Conservation (phyloP, 2,888 invertebrate species). For the Drosophila helvetica region DNA sequence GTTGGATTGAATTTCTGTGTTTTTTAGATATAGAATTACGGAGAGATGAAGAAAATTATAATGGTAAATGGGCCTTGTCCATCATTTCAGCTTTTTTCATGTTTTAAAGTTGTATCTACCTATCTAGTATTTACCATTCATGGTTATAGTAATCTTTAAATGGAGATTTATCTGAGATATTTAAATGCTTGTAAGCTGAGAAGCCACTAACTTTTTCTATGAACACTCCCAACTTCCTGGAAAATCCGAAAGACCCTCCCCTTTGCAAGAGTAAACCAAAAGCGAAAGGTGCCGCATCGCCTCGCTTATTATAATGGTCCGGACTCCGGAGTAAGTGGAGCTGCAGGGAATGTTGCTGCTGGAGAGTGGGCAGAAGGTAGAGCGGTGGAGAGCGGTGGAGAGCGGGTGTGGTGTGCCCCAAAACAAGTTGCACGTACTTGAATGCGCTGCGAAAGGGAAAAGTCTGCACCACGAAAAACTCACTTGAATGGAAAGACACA, state of each 20-base stretch:
- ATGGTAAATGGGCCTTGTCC: too few species aligned
- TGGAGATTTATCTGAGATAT: not conserved
- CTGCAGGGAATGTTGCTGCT: not conserved
- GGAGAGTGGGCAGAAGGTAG: too few species aligned
- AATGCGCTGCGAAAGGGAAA: conserved; percentile 60
- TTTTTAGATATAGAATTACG: not conserved
- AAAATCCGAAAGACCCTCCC: not conserved
- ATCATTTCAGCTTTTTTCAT: too few species aligned
- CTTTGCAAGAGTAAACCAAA: conserved; percentile 40
- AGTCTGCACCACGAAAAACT: conserved; percentile 31
- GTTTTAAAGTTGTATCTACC: too few species aligned
- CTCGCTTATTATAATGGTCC: conserved; percentile 52
- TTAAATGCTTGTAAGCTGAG: not conserved
- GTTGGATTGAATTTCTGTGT: too few species aligned
- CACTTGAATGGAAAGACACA: conserved; percentile 43
- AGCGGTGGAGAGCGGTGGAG: not conserved
- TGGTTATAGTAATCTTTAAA: too few species aligned
- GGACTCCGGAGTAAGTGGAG: conserved; percentile 21
- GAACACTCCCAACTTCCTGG: not conserved
- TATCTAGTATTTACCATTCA: too few species aligned
- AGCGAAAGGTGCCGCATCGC: conserved; percentile 71
- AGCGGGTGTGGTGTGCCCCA: conserved; percentile 13
- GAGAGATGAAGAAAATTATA: not conserved
- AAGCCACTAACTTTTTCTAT: not conserved
- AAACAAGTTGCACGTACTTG: conserved; percentile 75